Evolutionary conservation across 2,888 invertebrate species (phyloP).

Genomic region (Frankliniella intonsa): DNA sequence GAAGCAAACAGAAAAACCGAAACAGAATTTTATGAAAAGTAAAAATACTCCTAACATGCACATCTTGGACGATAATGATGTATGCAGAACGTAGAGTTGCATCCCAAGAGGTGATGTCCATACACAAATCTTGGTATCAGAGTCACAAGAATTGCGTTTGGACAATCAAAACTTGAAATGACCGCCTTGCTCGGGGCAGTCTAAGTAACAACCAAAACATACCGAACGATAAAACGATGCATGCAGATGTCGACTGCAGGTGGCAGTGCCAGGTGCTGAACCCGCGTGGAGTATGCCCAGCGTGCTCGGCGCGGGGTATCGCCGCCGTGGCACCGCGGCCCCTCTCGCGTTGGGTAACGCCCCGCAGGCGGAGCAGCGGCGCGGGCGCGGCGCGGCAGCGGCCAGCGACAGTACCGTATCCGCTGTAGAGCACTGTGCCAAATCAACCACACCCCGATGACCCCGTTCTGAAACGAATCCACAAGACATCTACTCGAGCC

Average conservation of each 20-base stretch:
- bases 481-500: no score
- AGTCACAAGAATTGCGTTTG: constrained; percentile 57
- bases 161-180: constrained; percentile 58
- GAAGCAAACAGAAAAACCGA: no score
- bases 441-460: no score
- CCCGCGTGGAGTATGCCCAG: not conserved
- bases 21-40: no score
- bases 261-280: not conserved
- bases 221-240: not conserved
- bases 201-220: not conserved
- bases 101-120: constrained; percentile 53
- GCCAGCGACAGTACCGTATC: no score
- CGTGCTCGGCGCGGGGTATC: not conserved
- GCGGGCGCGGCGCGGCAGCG: no score
- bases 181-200: not conserved
- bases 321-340: not conserved
- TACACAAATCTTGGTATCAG: constrained; percentile 51
- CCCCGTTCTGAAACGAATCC: no score
- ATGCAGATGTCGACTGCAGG: not conserved
- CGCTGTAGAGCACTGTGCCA: no score
- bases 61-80: no score
- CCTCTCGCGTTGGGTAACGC: not conserved
- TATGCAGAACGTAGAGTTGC: constrained; percentile 27
- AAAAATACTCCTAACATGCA: no score
- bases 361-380: not conserved